Conservation (phyloP, 1,140 invertebrate genomes). For the Calosoma granatense region DNA sequence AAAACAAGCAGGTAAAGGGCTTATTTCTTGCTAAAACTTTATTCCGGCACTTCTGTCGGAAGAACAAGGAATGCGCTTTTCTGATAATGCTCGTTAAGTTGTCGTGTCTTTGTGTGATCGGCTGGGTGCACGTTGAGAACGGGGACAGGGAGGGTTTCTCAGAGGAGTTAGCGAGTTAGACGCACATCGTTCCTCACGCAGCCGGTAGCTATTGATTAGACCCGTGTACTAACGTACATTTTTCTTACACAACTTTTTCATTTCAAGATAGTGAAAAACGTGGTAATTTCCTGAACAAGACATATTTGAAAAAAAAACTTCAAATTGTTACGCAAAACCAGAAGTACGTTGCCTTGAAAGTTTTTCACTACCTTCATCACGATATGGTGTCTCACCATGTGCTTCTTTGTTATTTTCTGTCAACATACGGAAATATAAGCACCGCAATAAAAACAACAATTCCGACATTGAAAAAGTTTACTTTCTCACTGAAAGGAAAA, state of each 20-base stretch:
- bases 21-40: slow-evolving; percentile 8
- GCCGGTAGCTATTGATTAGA: slow-evolving; percentile 2
- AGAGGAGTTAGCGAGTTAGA: background rate
- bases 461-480: no score
- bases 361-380: background rate
- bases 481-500: no score
- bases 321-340: background rate
- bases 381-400: no score
- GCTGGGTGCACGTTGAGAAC: background rate
- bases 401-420: no score
- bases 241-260: slow-evolving; percentile 5
- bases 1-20: background rate
- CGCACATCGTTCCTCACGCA: slow-evolving; percentile 1
- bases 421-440: no score
- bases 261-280: background rate
- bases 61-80: slow-evolving; percentile 5
- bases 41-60: background rate
- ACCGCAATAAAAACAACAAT: no score
- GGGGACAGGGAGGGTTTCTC: background rate
- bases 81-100: slow-evolving; percentile 9
- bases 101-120: slow-evolving; percentile 8
- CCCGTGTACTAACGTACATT: background rate
- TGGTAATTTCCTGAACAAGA: background rate
- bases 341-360: background rate
- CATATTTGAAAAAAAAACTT: background rate